Evolutionary conservation across 2,888 invertebrate species (phyloP).

Genomic region (Lamproptera curius): DNA sequence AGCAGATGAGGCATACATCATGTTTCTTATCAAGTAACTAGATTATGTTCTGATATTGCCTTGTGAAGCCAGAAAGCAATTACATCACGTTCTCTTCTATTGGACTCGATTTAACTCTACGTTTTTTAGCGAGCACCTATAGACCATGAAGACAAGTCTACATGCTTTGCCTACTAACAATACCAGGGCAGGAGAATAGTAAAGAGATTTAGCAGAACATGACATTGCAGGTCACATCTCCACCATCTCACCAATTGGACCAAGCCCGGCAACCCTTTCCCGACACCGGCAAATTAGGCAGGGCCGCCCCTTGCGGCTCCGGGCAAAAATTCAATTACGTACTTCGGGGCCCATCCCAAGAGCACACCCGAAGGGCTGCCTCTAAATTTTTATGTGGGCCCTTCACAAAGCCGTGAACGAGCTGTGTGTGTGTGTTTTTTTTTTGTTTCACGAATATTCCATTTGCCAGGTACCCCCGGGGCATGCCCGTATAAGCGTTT

Average conservation of each 20-base stretch:
- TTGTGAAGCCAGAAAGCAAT: too few relatives aligned
- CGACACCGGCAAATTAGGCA: slow-evolving; percentile 72
- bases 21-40: too few relatives aligned
- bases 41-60: too few relatives aligned
- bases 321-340: slow-evolving; percentile 78
- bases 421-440: slow-evolving; percentile 43
- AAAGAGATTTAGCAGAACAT: too few relatives aligned
- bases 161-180: too few relatives aligned
- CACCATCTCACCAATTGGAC: slow-evolving; percentile 29
- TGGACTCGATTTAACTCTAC: too few relatives aligned
- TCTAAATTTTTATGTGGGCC: slow-evolving; percentile 72
- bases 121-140: too few relatives aligned
- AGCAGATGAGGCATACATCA: too few relatives aligned
- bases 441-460: slow-evolving; percentile 71
- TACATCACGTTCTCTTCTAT: too few relatives aligned
- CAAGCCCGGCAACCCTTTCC: slow-evolving; percentile 57
- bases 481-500: slow-evolving; percentile 23
- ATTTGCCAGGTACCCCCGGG: slow-evolving; percentile 59
- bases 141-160: too few relatives aligned
- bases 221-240: too few relatives aligned
- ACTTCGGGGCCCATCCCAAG: slow-evolving; percentile 72
- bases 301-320: slow-evolving; percentile 72
- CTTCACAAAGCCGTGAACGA: slow-evolving; percentile 74
- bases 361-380: slow-evolving; percentile 68
- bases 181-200: too few relatives aligned